These are phyloP conservation scores for Eurystomus glaucurus DNA, from an alignment of 2,797 vertebrate genomes.

Conservation along the genomic window DNA sequence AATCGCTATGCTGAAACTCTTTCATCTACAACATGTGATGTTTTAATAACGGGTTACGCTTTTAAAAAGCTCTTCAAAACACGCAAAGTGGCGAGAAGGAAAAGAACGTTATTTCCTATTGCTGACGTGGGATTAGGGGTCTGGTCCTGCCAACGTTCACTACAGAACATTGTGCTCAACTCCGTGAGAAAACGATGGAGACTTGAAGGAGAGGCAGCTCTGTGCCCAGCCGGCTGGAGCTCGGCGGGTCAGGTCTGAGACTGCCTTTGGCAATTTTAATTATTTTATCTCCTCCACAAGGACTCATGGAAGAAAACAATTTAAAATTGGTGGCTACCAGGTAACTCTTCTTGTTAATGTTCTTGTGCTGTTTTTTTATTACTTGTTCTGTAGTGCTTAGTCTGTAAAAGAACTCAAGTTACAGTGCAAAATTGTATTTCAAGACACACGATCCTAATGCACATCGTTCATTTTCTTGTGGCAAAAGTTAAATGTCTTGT, in stretches of 20 bases:
- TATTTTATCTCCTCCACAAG: not conserved
- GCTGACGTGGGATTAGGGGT: not conserved
- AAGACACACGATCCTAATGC: conserved; percentile 70
- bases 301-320: not conserved
- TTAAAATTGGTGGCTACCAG: not conserved
- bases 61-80: not conserved
- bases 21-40: accelerated
- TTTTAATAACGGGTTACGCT: not conserved
- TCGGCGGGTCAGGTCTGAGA: not conserved
- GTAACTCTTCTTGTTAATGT: not conserved
- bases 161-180: not conserved
- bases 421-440: conserved; percentile 80
- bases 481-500: conserved; percentile 79
- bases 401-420: conserved; percentile 53
- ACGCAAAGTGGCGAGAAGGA: not conserved
- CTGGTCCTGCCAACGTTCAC: not conserved
- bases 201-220: not conserved
- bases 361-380: not conserved
- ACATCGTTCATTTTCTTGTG: conserved; percentile 24
- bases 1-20: not conserved
- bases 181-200: not conserved
- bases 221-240: not conserved
- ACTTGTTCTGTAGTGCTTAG: conserved; percentile 71
- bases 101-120: not conserved
- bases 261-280: not conserved